Conservation (phyloP, 2,888 invertebrate genomes). For the Cheilosia grossa region DNA sequence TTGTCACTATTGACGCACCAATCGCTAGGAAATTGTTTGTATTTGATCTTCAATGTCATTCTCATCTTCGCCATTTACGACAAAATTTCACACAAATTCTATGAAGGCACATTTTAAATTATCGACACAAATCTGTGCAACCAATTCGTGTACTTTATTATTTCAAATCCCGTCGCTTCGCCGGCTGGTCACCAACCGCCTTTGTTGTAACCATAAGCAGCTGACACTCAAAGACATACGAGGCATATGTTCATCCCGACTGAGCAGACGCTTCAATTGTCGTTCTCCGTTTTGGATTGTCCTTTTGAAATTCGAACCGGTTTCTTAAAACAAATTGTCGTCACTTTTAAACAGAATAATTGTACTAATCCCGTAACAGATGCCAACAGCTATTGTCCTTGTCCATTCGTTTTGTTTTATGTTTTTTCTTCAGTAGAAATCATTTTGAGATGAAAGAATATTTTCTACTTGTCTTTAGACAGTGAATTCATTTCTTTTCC, state of each 20-base stretch:
- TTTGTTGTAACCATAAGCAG: background rate
- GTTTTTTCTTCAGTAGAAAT: background rate
- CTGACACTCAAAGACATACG: constrained; percentile 24
- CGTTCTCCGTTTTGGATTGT: constrained; percentile 1
- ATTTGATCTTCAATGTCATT: too few species aligned
- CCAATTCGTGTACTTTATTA: background rate
- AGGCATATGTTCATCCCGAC: constrained; percentile 33
- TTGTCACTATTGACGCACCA: too few species aligned
- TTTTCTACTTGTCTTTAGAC: too few species aligned
- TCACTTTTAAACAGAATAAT: constrained; percentile 25
- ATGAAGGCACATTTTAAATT: too few species aligned
- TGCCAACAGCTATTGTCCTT: constrained; percentile 45
- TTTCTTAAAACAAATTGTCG: constrained; percentile 13
- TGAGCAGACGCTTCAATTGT: constrained; percentile 12
- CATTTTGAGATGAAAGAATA: too few species aligned
- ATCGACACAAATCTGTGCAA: background rate
- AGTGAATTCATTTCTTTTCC: too few species aligned
- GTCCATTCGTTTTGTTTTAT: constrained; percentile 7
- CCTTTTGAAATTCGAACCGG: constrained; percentile 46
- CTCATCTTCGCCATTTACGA: too few species aligned
- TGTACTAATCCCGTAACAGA: constrained; percentile 26
- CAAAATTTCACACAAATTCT: too few species aligned
- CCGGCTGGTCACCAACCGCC: background rate
- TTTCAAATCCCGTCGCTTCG: background rate
- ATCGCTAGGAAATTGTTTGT: too few species aligned